phyloP scores from a whole-genome alignment of 2,888 invertebrate species.

The Stenichneumon culpator region DNA sequence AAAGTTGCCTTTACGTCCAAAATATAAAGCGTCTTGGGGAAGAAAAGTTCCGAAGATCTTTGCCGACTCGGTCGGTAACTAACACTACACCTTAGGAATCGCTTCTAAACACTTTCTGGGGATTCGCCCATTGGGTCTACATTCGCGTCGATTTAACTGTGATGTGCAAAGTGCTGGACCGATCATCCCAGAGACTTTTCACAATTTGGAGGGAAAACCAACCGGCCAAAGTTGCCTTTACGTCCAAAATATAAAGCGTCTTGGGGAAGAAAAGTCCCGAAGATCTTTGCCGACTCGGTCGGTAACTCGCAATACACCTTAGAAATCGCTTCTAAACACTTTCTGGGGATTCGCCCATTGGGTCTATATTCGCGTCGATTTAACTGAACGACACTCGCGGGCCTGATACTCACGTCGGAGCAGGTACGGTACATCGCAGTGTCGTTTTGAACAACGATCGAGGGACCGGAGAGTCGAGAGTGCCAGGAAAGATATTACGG shows the following conservation, averaged over 20 bases:
- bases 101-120: not conserved
- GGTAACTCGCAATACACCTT: not conserved
- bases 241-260: not conserved
- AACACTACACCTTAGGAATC: not conserved
- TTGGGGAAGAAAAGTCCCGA: not conserved
- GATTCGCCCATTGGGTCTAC: not conserved
- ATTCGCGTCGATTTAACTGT: not conserved
- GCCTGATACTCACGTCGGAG: not conserved
- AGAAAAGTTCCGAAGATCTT: not conserved
- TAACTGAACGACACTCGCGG: not conserved
- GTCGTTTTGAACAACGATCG: slow-evolving; percentile 39
- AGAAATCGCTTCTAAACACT: not conserved
- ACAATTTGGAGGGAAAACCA: too few species aligned
- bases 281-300: not conserved
- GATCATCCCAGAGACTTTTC: too few species aligned
- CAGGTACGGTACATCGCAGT: not conserved
- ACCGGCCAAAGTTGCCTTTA: not conserved
- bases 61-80: not conserved
- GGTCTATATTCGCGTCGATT: not conserved
- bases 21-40: not conserved
- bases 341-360: not conserved
- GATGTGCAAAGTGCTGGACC: too few species aligned
- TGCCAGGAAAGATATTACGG: slow-evolving; percentile 4
- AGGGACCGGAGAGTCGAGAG: slow-evolving; percentile 19
- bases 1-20: not conserved